Evolutionary conservation across 2,888 invertebrate genomes (phyloP).

Genomic region (Leptopterna dolabrata): DNA sequence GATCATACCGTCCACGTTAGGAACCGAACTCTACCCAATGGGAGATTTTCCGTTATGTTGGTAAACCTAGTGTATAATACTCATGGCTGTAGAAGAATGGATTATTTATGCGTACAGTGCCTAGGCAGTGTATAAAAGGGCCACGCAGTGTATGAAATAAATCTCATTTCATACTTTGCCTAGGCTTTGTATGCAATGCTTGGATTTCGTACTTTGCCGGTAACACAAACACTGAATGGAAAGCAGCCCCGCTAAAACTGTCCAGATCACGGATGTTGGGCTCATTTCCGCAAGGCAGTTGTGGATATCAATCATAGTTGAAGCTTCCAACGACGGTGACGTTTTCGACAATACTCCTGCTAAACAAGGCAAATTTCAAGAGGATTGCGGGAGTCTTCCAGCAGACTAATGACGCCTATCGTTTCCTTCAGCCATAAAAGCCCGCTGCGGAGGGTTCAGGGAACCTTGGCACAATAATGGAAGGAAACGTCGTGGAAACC

Average conservation of each 20-base stretch:
- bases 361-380: neutral
- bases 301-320: neutral
- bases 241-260: neutral
- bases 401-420: neutral
- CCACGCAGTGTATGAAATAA: too few relatives aligned
- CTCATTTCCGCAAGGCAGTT: neutral
- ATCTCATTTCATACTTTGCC: too few relatives aligned
- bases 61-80: too few relatives aligned
- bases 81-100: too few relatives aligned
- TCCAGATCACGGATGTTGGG: neutral
- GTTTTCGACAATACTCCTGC: neutral
- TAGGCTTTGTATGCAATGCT: too few relatives aligned
- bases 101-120: too few relatives aligned
- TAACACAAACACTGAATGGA: too few relatives aligned
- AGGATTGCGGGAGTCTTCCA: neutral
- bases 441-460: neutral
- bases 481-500: neutral
- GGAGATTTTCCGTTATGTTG: too few relatives aligned
- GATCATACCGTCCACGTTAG: too few relatives aligned
- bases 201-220: too few relatives aligned
- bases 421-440: neutral
- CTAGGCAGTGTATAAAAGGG: too few relatives aligned
- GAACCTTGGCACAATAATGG: neutral
- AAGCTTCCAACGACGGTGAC: neutral
- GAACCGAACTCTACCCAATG: too few relatives aligned